A percentile compares a stretch with the other conserved stretches of the same genome.
Evolutionary conservation across 2,888 invertebrate species (phyloP).

Genomic region (Lasioglossum oenotherae): DNA sequence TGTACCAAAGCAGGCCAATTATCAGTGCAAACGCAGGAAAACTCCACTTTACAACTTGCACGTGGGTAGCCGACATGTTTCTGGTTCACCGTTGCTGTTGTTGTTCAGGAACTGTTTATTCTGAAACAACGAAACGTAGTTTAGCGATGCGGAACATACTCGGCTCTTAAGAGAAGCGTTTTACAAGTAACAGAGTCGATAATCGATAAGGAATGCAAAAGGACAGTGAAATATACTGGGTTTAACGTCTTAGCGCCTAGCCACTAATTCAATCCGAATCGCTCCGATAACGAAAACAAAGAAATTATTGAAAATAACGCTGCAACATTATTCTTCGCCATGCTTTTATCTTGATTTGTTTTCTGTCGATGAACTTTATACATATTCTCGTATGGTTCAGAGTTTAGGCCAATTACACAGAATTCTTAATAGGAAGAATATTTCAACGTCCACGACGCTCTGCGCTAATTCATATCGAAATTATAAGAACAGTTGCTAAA

Average conservation of each 20-base stretch:
- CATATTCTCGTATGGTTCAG: too few relatives aligned
- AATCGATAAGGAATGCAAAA: neutral
- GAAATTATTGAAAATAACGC: neutral
- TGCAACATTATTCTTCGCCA: too few relatives aligned
- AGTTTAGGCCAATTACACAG: too few relatives aligned
- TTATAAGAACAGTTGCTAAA: neutral
- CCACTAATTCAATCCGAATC: neutral
- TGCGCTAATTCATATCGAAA: neutral
- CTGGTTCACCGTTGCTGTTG: constrained; percentile 89
- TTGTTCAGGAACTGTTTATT: constrained; percentile 82
- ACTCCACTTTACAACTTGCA: constrained; percentile 91
- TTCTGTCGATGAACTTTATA: too few relatives aligned
- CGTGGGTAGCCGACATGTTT: constrained; percentile 90
- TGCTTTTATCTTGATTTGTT: too few relatives aligned
- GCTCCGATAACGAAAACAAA: constrained; percentile 1
- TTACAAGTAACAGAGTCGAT: neutral
- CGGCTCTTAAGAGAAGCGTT: neutral
- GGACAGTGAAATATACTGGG: neutral
- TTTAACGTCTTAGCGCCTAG: neutral
- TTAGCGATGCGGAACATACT: neutral
- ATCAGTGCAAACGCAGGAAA: constrained; percentile 92
- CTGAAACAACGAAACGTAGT: constrained; percentile 45
- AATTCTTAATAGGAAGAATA: too few relatives aligned
- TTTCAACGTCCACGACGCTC: neutral
- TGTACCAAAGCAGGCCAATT: constrained; percentile 93